These are phyloP conservation scores for Lampris incognitus DNA, from an alignment of 2,113 vertebrate species.

Conservation along the genomic window DNA sequence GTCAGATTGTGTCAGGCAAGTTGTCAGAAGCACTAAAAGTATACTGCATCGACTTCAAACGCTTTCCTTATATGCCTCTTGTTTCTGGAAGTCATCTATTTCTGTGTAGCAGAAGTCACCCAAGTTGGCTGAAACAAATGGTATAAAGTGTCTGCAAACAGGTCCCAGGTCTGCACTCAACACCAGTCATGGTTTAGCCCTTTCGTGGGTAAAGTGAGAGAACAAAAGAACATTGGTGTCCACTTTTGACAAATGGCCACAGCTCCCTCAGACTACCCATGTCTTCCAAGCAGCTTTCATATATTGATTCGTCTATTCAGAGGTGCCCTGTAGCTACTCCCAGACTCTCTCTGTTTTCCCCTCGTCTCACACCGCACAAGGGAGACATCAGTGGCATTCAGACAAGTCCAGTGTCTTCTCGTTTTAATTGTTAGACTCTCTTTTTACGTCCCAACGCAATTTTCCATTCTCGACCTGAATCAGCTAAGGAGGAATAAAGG, in stretches of 20 bases:
- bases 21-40: background rate
- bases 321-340: conserved; percentile 18
- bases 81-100: too few species aligned
- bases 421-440: conserved; percentile 30
- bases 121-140: too few species aligned
- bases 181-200: conserved; percentile 60
- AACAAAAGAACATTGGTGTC: conserved; percentile 2
- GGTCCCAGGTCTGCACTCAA: conserved; percentile 60
- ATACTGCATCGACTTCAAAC: background rate
- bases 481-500: conserved; percentile 28
- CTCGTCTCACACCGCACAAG: conserved; percentile 35
- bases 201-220: conserved; percentile 54
- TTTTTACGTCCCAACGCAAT: conserved; percentile 7
- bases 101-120: too few species aligned
- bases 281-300: conserved; percentile 54
- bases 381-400: conserved; percentile 54
- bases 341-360: conserved; percentile 15
- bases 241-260: conserved; percentile 17
- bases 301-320: conserved; percentile 22
- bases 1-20: background rate
- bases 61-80: background rate
- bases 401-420: conserved; percentile 48
- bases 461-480: conserved; percentile 21
- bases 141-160: background rate
- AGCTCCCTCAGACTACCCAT: conserved; percentile 28